Base-by-base conservation (phyloP, 2,797 vertebrate genomes). In the Emydoidea blandingii region DNA sequence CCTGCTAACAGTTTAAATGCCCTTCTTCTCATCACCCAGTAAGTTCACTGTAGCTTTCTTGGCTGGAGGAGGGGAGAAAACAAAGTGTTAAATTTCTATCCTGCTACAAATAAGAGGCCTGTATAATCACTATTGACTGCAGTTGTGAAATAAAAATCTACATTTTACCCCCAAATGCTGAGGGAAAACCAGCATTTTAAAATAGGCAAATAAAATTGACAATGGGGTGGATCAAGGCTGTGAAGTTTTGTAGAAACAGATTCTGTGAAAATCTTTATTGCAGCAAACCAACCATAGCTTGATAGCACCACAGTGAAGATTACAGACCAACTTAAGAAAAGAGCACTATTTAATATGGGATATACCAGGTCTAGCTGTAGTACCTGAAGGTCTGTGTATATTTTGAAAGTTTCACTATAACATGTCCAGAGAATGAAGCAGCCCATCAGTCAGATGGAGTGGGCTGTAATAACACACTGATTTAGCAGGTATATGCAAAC, bases 1-100 rank as follows among this genome's bases (percentile, higher is more conserved):
- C 84, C 94, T 72, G 79, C 85, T 76, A 41, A 9, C 18, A 27
- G 29, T 68, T 97, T 99, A 99, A 91, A 98, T 97, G 96, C 98
- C 99, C 97, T 99, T 99, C 98, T 99, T 99, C 96, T 99, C 99
- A 72, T 99, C 99, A 37, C 99, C 99, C 15, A 99, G 98, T 85
- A 99, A 89, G 97, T 99, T 99, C 94, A 99, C 99, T 53, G 99
- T 98, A 54, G 99, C 99, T 98, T 98, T 99, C 98, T 99, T 99
- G 91, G 99, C 99, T 99, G 97, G 56, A 94, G 90, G 47, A 95
- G 56, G 92, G 21, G 41, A 62, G 56, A 93, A 94, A 94, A 68
- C 52, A 83, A 94, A 68, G 59, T 53, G 74, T 96, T 88, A 96
- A 80, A 54, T 79, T 37, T 80, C 21, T 88, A 81, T 37, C 19